phyloP scores from a whole-genome alignment of 2,797 vertebrate species.

The Hippopotamyrus pictus region DNA sequence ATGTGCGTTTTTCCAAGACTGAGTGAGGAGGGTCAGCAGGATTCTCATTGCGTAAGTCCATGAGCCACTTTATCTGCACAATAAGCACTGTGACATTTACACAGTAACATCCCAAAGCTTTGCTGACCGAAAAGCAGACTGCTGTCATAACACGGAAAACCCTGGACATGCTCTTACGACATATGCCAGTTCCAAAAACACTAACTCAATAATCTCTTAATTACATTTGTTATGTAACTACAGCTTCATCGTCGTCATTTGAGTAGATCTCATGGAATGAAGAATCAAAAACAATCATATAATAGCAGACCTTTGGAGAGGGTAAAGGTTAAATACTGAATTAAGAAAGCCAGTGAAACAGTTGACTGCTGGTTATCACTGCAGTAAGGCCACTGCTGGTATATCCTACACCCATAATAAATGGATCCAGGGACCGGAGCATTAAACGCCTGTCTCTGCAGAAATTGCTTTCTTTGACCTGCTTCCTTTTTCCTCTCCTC shows the following conservation, averaged over 20 bases:
- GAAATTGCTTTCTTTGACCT: background rate
- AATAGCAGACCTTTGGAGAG: background rate
- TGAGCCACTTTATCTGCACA: conserved; percentile 8
- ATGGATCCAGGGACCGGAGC: background rate
- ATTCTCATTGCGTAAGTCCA: background rate
- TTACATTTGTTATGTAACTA: background rate
- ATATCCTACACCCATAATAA: background rate
- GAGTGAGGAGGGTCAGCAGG: background rate
- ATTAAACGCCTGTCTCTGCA: background rate
- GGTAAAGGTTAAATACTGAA: background rate
- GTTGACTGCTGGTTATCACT: background rate
- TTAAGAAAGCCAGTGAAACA: background rate
- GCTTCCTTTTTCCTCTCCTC: background rate
- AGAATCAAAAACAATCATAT: background rate
- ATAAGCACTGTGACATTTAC: background rate
- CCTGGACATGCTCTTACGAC: background rate
- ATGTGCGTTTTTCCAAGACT: background rate
- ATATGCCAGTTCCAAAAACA: too few species aligned
- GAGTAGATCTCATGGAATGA: background rate
- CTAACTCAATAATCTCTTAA: background rate
- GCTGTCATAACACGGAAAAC: background rate
- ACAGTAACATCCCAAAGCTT: background rate
- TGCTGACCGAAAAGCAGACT: background rate
- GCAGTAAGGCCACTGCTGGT: background rate
- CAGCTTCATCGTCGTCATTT: background rate